A percentile compares a stretch with the other conserved stretches of the same genome.
Evolutionary conservation across 35 echinoderm and acorn worm species (phyloP).

Genomic region (Apostichopus japonicus): DNA sequence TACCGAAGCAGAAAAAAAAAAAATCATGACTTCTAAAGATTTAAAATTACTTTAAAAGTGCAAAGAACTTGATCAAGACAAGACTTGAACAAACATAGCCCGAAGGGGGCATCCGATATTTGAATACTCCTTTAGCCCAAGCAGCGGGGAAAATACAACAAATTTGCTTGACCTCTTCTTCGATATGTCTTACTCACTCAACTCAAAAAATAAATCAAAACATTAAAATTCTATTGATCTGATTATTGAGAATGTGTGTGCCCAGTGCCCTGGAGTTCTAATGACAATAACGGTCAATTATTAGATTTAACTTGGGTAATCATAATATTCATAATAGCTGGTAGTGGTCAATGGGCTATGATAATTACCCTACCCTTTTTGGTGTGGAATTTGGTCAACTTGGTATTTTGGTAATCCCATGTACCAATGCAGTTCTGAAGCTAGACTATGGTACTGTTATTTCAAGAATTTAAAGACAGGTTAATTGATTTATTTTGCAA

Average conservation of each 20-base stretch:
- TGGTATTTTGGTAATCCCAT: too few relatives aligned
- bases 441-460: too few relatives aligned
- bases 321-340: too few relatives aligned
- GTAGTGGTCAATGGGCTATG: too few relatives aligned
- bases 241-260: neutral
- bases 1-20: too few relatives aligned
- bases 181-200: neutral
- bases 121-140: neutral
- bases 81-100: neutral
- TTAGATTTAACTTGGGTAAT: too few relatives aligned
- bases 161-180: conserved; percentile 4
- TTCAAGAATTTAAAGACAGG: too few relatives aligned
- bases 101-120: neutral
- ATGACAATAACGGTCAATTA: neutral
- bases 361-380: too few relatives aligned
- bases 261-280: neutral
- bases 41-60: neutral
- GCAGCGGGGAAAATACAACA: conserved; percentile 17
- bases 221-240: neutral
- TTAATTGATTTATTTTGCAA: too few relatives aligned
- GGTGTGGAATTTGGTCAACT: too few relatives aligned
- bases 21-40: too few relatives aligned
- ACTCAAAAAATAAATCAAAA: neutral
- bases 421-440: too few relatives aligned
- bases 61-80: neutral